A percentile compares a stretch with the other conserved stretches of the same genome.
These are phyloP conservation scores for Ahaetulla prasina DNA, from an alignment of 2,113 vertebrate species.

Conservation along the genomic window DNA sequence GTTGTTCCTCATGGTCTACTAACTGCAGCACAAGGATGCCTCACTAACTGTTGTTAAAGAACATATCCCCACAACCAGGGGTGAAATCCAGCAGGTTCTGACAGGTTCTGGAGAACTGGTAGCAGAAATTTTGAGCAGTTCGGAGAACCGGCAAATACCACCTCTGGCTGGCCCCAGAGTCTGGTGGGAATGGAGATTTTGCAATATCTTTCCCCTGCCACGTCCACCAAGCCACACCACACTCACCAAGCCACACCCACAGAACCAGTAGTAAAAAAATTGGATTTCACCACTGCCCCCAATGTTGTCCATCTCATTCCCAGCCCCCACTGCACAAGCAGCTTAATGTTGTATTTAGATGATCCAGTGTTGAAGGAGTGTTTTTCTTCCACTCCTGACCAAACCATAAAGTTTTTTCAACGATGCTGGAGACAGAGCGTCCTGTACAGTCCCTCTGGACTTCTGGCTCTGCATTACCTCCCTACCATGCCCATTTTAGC, in stretches of 20 bases:
- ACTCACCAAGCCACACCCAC: too few species aligned
- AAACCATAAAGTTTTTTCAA: background rate
- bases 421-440: background rate
- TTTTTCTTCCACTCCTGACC: background rate
- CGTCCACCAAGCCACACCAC: too few species aligned
- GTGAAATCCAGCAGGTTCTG: too few species aligned
- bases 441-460: background rate
- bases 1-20: background rate
- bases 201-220: too few species aligned
- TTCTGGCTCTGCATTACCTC: background rate
- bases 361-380: background rate
- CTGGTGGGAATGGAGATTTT: too few species aligned
- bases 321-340: background rate
- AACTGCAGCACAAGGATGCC: background rate
- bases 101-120: too few species aligned
- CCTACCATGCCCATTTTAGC: background rate
- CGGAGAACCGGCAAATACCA: too few species aligned
- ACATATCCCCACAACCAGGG: background rate
- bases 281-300: too few species aligned
- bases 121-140: too few species aligned
- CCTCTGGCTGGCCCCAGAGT: too few species aligned
- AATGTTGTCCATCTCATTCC: background rate
- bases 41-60: background rate
- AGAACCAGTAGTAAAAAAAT: too few species aligned
- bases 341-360: background rate